These are phyloP conservation scores for Amphimallon solstitiale DNA, from an alignment of 2,888 invertebrate species.

Conservation along the genomic window DNA sequence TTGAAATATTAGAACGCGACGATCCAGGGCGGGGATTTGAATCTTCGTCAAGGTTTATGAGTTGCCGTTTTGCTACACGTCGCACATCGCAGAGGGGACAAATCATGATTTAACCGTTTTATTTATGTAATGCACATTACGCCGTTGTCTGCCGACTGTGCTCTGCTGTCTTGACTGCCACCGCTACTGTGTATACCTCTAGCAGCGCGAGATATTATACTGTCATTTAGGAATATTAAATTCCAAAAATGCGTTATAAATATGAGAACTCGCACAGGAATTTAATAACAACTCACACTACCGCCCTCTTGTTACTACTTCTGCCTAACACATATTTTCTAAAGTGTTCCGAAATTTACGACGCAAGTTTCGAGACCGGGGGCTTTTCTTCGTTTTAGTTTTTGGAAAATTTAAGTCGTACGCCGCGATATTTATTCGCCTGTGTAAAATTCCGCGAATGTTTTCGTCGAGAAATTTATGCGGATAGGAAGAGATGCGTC, in stretches of 20 bases:
- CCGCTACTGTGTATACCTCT: too few relatives aligned
- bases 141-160: constrained; percentile 3
- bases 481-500: too few relatives aligned
- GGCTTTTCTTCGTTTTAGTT: constrained; percentile 3
- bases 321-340: constrained; percentile 23
- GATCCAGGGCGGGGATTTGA: constrained; percentile 47
- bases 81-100: too few relatives aligned
- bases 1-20: constrained; percentile 53
- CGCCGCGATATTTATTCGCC: constrained; percentile 11
- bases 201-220: constrained; percentile 32
- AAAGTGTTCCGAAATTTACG: constrained; percentile 25
- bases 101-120: constrained; percentile 49
- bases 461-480: too few relatives aligned
- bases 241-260: constrained; percentile 34
- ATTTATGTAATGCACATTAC: constrained; percentile 40
- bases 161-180: too few relatives aligned
- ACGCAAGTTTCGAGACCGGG: constrained; percentile 12
- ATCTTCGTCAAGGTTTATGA: constrained; percentile 50
- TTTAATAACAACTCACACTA: constrained; percentile 27
- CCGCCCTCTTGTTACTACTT: constrained; percentile 3
- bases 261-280: constrained; percentile 33
- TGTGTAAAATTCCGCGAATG: constrained; percentile 4
- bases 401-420: constrained; percentile 12
- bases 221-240: constrained; percentile 38
- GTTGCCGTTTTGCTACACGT: constrained; percentile 39